Evolutionary conservation across 1,140 invertebrate species (phyloP), one percentile per base, ranked within the genome.

Genomic region (Microplitis demolitor): DNA sequence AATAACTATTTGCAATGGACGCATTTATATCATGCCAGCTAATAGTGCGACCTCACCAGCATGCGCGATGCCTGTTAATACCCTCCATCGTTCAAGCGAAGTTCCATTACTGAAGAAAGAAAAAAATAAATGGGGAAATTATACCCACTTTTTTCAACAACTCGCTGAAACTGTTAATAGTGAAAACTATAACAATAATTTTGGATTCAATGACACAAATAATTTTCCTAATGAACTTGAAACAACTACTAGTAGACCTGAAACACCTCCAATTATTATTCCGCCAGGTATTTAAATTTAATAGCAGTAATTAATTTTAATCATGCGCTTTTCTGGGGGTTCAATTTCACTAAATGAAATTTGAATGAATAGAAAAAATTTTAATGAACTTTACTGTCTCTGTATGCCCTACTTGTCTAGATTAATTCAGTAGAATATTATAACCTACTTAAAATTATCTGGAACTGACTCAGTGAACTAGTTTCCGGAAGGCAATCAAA

Each of bases 1-100:
- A 70, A 74, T 81, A 68, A 78, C 75, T 71, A 78, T 79, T 76
- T 69, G 76, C 66, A 54, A 74, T 66, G 54, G 75, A 64, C 74
- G 72, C 37, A 66, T 75, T 56, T 73, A 72, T 72, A 63, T 70
- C 56, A 69, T 75, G 61, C 77, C 76, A 14, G 69, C 66, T 37
- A 53, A 67, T 31, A 56, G 73, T 35, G 34, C 72, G 37, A 68
- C 73, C 66, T 66, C 76, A 69, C 75, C 75, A 73, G 71, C 77
- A 72, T 78, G 74, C 62, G 70, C 73, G 54, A 72, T 74, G 68
- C 6, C 50, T 4, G 3, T 54, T 9, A 4, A 53, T 8, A 11
- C 50, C 14, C 5, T 3, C 13, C 4, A 6, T 34, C 31, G 13
- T 11, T 37, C 34, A 24, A n/a, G 33, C 6, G n/a, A 13, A 4